These are phyloP conservation scores for Euplagia quadripunctaria DNA, from an alignment of 2,888 invertebrate species.

Conservation along the genomic window DNA sequence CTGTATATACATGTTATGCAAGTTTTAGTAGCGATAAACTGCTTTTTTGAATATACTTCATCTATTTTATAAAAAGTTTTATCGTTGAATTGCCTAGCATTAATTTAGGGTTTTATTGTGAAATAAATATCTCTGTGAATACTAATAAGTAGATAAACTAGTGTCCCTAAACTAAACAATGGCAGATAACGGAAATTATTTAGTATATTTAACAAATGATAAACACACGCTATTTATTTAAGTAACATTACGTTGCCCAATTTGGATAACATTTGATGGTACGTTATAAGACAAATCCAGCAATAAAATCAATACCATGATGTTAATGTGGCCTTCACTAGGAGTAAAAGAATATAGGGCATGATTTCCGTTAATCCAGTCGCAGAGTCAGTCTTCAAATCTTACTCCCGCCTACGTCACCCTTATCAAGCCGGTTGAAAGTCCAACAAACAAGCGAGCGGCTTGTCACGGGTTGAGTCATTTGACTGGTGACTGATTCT, in stretches of 20 bases:
- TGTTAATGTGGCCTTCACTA: conserved; percentile 12
- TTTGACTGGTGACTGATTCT: neutral
- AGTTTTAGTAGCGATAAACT: conserved; percentile 59
- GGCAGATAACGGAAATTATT: conserved; percentile 36
- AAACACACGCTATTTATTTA: conserved; percentile 47
- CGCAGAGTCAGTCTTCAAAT: neutral
- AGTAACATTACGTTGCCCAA: conserved; percentile 30
- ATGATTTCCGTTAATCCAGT: neutral
- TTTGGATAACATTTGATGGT: conserved; percentile 20
- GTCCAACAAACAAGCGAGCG: neutral
- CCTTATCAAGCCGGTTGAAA: neutral
- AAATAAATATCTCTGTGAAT: conserved; percentile 64
- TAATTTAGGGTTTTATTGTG: conserved; percentile 58
- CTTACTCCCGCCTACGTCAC: neutral
- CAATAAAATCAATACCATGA: neutral
- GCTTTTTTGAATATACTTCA: conserved; percentile 63
- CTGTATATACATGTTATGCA: conserved; percentile 70
- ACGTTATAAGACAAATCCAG: conserved; percentile 21
- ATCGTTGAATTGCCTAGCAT: conserved; percentile 62
- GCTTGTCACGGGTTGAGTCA: neutral
- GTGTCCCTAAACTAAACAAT: conserved; percentile 37
- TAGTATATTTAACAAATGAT: conserved; percentile 27
- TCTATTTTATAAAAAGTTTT: conserved; percentile 57
- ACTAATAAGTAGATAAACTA: conserved; percentile 49
- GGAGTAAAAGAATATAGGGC: neutral